Conservation (phyloP, 2,113 vertebrate genomes). For the Pantherophis guttatus region DNA sequence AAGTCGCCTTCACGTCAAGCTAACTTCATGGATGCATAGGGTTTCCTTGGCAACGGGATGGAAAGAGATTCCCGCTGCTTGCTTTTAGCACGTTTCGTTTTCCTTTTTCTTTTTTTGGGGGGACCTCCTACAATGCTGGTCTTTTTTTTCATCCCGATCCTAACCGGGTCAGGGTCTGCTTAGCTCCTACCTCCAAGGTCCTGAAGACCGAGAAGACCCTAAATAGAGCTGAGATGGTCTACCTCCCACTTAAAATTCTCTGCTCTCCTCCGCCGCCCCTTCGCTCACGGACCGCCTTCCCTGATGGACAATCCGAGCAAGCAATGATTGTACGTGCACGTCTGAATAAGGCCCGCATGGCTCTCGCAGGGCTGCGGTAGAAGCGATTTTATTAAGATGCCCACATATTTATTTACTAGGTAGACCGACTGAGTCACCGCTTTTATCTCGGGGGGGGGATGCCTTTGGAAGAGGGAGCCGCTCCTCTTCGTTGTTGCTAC, state of each 20-base stretch:
- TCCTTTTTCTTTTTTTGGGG: no score
- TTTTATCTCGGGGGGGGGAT: not conserved
- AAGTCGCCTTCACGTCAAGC: not conserved
- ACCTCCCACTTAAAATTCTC: not conserved
- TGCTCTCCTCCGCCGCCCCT: not conserved
- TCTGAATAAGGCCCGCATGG: not conserved
- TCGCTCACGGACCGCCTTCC: not conserved
- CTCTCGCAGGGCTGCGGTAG: not conserved
- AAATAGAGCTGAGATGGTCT: not conserved
- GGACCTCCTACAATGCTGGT: not conserved
- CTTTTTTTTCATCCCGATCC: not conserved
- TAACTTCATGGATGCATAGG: not conserved
- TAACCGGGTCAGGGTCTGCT: not conserved
- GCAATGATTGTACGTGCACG: not conserved
- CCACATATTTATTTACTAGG: not conserved
- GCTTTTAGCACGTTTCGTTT: not conserved
- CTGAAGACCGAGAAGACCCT: not conserved
- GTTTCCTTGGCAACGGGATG: not conserved
- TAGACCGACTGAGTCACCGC: not conserved
- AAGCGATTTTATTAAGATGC: not conserved
- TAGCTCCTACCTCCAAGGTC: not conserved
- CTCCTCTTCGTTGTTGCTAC: not conserved
- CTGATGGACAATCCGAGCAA: not conserved
- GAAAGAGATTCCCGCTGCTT: not conserved
- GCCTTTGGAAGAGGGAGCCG: slow-evolving; percentile 12